Evolutionary conservation across 1,140 invertebrate genomes (phyloP).

Genomic region (Tetragonula clypearis): DNA sequence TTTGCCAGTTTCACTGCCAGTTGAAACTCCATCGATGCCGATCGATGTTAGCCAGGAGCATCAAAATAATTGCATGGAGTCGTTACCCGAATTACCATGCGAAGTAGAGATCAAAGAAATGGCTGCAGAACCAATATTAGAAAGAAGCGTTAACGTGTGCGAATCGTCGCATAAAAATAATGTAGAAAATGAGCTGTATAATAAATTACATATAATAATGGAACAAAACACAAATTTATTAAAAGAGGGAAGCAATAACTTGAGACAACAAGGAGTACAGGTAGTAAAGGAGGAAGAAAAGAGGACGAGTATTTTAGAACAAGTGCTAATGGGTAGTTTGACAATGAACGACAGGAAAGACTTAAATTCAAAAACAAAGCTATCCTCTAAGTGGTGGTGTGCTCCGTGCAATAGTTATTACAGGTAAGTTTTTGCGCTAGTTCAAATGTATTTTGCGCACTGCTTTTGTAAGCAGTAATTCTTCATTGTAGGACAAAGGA

Average conservation of each 20-base stretch:
- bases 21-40: constrained; percentile 43
- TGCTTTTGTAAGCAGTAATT: constrained; percentile 19
- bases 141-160: constrained; percentile 1
- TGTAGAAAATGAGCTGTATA: constrained; percentile 12
- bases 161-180: constrained; percentile 8
- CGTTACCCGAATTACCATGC: constrained; percentile 70
- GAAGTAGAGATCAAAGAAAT: constrained; percentile 76
- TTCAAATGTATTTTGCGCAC: not conserved
- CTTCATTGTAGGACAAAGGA: constrained; percentile 68
- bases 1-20: constrained; percentile 63
- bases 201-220: not conserved
- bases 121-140: constrained; percentile 50
- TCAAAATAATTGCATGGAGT: constrained; percentile 50
- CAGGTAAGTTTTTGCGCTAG: constrained; percentile 58
- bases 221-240: constrained; percentile 19
- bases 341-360: constrained; percentile 72
- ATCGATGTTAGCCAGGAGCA: constrained; percentile 41
- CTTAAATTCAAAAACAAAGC: constrained; percentile 52
- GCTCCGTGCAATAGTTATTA: constrained; percentile 75
- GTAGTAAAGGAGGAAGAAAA: constrained; percentile 57
- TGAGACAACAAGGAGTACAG: constrained; percentile 34
- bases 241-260: constrained; percentile 31
- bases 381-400: constrained; percentile 74
- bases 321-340: constrained; percentile 72
- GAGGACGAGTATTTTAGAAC: constrained; percentile 73